Evolutionary conservation across 2,797 vertebrate species (phyloP).

Genomic region (Setipinna tenuifilis): DNA sequence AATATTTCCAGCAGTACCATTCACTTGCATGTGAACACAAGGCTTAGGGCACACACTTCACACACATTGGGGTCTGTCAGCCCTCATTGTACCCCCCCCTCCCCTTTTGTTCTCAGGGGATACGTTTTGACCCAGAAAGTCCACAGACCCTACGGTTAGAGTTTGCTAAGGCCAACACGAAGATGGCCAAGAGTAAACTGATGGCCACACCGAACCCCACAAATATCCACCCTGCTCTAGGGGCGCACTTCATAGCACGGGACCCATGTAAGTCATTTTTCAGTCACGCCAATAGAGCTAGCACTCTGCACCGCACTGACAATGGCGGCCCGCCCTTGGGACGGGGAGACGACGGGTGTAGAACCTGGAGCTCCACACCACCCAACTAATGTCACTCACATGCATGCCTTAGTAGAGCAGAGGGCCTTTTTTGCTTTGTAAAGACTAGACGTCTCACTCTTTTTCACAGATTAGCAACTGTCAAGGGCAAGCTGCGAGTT

Average conservation of each 20-base stretch:
- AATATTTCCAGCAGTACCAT: slow-evolving; percentile 66
- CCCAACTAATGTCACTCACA: slow-evolving; percentile 77
- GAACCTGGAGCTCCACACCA: slow-evolving; percentile 51
- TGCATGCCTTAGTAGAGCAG: slow-evolving; percentile 72
- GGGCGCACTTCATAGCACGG: slow-evolving; percentile 98
- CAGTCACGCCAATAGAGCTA: slow-evolving; percentile 33
- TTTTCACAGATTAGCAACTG: not conserved
- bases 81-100: slow-evolving; percentile 70
- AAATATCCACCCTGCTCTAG: slow-evolving; percentile 97
- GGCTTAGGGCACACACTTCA: slow-evolving; percentile 70
- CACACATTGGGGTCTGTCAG: slow-evolving; percentile 66
- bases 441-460: not conserved
- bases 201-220: slow-evolving; percentile 98
- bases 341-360: not conserved
- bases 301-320: slow-evolving; percentile 73
- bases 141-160: slow-evolving; percentile 98
- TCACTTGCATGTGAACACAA: slow-evolving; percentile 77
- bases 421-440: slow-evolving; percentile 32
- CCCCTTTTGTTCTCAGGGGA: slow-evolving; percentile 85
- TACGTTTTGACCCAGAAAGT: slow-evolving; percentile 98
- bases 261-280: slow-evolving; percentile 94
- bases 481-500: not conserved
- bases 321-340: slow-evolving; percentile 27
- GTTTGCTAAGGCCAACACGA: slow-evolving; percentile 99
- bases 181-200: slow-evolving; percentile 99